Conservation (phyloP, 2,113 vertebrate genomes). For the Neodon shergylaensis region DNA sequence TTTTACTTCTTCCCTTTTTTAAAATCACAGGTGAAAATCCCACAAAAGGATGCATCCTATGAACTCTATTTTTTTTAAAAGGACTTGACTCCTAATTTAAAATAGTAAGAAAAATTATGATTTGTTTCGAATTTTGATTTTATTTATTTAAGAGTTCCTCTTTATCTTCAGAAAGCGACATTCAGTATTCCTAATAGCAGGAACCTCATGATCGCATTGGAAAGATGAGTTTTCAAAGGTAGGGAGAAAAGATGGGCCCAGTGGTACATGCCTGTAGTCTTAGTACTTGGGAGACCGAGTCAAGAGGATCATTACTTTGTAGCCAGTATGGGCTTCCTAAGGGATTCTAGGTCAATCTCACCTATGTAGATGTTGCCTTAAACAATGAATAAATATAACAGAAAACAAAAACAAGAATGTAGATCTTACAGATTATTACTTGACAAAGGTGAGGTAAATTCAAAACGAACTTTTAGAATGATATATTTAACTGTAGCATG, state of each 20-base stretch:
- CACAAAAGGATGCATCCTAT: not conserved
- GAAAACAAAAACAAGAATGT: not conserved
- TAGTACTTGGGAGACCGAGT: not conserved
- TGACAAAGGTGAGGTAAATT: not conserved
- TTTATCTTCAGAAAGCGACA: not conserved
- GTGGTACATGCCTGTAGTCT: not conserved
- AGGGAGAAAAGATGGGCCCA: not conserved
- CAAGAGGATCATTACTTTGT: not conserved
- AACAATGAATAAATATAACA: not conserved
- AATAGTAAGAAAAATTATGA: not conserved
- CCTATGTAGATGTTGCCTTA: not conserved
- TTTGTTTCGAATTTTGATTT: not conserved
- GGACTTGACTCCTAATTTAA: not conserved
- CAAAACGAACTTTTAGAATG: constrained; percentile 13
- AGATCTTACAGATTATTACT: not conserved
- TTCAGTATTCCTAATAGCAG: not conserved
- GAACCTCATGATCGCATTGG: not conserved
- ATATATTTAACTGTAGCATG: constrained; percentile 13
- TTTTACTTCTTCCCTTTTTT: not conserved
- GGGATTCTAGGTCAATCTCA: not conserved
- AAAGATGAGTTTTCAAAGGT: constrained; percentile 15
- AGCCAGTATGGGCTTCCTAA: not conserved
- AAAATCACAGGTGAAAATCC: not conserved
- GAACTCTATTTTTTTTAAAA: not conserved
- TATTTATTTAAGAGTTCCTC: not conserved